phyloP scores from a whole-genome alignment of 64 coral and sea anemone species.

The Dendrophyllia cribrosa region DNA sequence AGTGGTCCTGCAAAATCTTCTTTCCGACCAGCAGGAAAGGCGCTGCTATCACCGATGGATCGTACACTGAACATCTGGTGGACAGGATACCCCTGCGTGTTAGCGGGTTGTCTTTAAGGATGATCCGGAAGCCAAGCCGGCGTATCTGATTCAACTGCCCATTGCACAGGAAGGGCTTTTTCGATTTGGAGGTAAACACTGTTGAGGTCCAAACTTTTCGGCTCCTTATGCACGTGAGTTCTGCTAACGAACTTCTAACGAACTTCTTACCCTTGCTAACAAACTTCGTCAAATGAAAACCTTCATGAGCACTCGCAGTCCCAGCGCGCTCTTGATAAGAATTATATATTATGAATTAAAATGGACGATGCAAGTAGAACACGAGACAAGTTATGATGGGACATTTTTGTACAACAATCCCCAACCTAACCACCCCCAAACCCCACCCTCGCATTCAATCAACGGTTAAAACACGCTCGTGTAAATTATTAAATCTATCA shows the following conservation, averaged over 20 bases:
- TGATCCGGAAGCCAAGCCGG: slow-evolving; percentile 65
- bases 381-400: too few relatives aligned
- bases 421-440: too few relatives aligned
- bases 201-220: slow-evolving; percentile 35
- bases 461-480: too few relatives aligned
- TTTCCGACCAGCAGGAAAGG: slow-evolving; percentile 67
- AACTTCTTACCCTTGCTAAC: slow-evolving; percentile 10
- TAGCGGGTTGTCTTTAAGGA: slow-evolving; percentile 63
- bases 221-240: slow-evolving; percentile 35
- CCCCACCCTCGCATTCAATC: too few relatives aligned
- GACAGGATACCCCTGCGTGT: slow-evolving; percentile 4
- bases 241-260: not conserved
- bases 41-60: slow-evolving; percentile 69
- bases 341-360: too few relatives aligned
- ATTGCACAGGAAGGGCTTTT: slow-evolving; percentile 45
- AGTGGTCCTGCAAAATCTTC: slow-evolving; percentile 59
- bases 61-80: slow-evolving; percentile 60
- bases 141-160: slow-evolving; percentile 64
- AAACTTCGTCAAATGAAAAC: slow-evolving; percentile 71
- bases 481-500: too few relatives aligned
- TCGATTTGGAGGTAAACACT: slow-evolving; percentile 29
- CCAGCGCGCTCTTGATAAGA: not conserved
- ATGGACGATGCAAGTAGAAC: too few relatives aligned
- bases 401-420: too few relatives aligned
- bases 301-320: slow-evolving; percentile 32